These are phyloP conservation scores for Pristiophorus japonicus DNA, from an alignment of 2,113 vertebrate species.

Conservation along the genomic window DNA sequence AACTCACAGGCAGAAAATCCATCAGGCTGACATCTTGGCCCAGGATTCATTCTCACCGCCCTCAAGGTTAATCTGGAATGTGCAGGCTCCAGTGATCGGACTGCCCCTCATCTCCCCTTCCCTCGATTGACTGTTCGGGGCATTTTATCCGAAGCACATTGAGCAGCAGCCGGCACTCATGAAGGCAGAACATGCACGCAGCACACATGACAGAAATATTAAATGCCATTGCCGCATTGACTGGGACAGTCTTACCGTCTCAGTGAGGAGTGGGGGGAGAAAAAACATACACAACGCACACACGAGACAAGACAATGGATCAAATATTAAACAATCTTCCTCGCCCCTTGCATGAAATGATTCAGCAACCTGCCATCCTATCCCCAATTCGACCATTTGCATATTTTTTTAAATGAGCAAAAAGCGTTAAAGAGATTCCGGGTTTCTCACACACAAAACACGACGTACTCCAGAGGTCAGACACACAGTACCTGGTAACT, in stretches of 20 bases:
- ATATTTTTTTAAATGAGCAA: no score
- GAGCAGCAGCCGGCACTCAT: not conserved
- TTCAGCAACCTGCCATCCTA: not conserved
- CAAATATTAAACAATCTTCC: not conserved
- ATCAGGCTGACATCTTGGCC: slow-evolving; percentile 13
- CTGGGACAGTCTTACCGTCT: not conserved
- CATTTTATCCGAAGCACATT: not conserved
- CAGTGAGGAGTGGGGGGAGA: not conserved
- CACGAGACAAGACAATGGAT: not conserved
- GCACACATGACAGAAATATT: slow-evolving; percentile 30
- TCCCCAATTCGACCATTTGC: not conserved
- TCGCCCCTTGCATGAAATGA: not conserved
- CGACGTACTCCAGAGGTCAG: not conserved
- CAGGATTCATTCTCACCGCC: slow-evolving; percentile 1
- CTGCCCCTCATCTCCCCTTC: not conserved
- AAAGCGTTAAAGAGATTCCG: not conserved
- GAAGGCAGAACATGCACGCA: slow-evolving; percentile 16
- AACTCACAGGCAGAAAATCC: not conserved
- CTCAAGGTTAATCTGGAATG: slow-evolving; percentile 24
- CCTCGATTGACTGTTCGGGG: no score
- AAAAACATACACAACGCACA: not conserved
- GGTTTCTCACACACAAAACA: not conserved
- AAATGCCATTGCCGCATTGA: slow-evolving; percentile 36
- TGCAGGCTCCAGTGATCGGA: not conserved
- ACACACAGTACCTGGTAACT: slow-evolving; percentile 70